Evolutionary conservation across 92 coral and sea anemone genomes (phyloP).

Genomic region (Porites evermanni): DNA sequence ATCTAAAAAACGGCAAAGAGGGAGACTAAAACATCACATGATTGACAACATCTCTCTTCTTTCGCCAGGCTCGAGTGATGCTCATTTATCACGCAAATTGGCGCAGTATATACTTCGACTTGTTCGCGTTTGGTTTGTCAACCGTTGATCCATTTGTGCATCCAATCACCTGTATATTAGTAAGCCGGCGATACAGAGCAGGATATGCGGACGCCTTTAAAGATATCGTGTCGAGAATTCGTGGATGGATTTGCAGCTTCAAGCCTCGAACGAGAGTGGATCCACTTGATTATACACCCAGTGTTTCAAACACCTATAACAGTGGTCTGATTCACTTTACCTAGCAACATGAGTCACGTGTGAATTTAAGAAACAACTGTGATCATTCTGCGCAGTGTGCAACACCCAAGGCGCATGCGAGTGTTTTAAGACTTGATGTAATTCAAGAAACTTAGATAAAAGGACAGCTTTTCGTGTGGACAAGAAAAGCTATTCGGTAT

Average conservation of each 20-base stretch:
- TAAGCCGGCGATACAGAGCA: slow-evolving; percentile 51
- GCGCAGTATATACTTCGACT: slow-evolving; percentile 29
- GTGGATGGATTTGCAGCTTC: not conserved
- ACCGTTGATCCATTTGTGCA: slow-evolving; percentile 57
- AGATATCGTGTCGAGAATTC: not conserved
- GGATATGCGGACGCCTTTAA: slow-evolving; percentile 33
- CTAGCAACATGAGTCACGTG: not conserved
- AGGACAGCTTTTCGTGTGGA: no score
- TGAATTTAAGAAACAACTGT: not conserved
- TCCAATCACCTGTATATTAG: slow-evolving; percentile 47
- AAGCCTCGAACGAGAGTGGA: not conserved
- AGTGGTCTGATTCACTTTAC: not conserved
- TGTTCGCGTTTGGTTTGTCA: slow-evolving; percentile 28
- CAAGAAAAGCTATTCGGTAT: no score
- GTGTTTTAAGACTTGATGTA: not conserved
- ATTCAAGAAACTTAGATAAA: not conserved
- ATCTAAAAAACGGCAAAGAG: no score
- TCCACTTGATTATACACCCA: not conserved
- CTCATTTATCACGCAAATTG: slow-evolving; percentile 30
- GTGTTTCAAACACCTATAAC: not conserved
- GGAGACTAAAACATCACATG: no score
- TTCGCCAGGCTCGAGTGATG: slow-evolving; percentile 41
- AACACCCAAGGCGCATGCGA: not conserved
- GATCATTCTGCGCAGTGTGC: no score
- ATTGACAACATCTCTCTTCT: not conserved